Base-by-base conservation (phyloP, 2,113 vertebrate species). In the Rhizomys pruinosus region DNA sequence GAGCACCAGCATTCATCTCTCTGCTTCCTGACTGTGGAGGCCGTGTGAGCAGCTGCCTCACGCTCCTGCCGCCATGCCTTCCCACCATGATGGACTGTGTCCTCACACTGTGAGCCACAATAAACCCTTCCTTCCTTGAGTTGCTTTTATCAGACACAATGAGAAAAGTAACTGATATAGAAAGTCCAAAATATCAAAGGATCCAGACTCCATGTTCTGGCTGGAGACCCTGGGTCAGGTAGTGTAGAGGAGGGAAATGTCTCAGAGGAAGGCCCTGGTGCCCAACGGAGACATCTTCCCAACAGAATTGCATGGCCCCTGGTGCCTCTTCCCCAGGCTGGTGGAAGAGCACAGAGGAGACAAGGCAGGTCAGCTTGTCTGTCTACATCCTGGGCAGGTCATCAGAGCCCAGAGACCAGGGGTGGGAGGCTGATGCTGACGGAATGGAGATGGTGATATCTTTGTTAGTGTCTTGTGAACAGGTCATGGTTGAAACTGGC, bases 381-480 rank as follows among this genome's bases (percentile, higher is more conserved):
- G 19, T 71, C 52, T 79, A 76, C 7, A 34, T 29, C 42, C 37
- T 3, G 5, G 5, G 61, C 0, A 2, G 17, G 69, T 15, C 1
- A 0, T 85, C n/a, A 78, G 39, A 86, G 63, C 47, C 42, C 5
- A 3, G 61, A 86, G 16, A 57, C 0, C 0, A 63, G 66, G 32
- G 55, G 23, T 9, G 55, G 37, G 42, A 63, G 69, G 39, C 8
- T 52, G 29, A 34, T 29, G 39, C 66, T 37, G 5, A 7, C 0
- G 34, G 13, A 17, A 10, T 0, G 0, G 68, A 64, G 68, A 80
- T 0, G 2, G 2, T 32, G 37, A 1, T 9, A 5, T 1, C 23
- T 7, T 11, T 11, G 0, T 1, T 79, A 52, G 59, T 73, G 52
- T 9, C 88, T 37, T 23, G 27, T 5, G 63, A 32, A 57, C 84